phyloP scores from a whole-genome alignment of 1,140 invertebrate genomes.

The Drosophila arizonae region DNA sequence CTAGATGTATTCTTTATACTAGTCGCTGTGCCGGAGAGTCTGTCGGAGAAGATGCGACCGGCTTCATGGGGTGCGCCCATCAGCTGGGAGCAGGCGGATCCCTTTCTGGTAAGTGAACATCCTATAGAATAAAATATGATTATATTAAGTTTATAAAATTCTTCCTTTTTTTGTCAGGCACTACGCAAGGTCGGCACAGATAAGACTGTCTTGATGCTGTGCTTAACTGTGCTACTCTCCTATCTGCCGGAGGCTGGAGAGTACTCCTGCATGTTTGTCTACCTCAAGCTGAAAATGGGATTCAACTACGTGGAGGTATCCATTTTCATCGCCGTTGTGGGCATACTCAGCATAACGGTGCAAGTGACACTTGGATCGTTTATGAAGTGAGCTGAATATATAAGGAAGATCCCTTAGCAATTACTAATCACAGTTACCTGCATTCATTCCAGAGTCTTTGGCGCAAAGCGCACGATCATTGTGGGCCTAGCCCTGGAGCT shows the following conservation, averaged over 20 bases:
- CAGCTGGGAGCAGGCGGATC: constrained; percentile 98
- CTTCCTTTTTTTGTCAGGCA: constrained; percentile 84
- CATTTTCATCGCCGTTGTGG: constrained; percentile 98
- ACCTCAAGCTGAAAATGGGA: constrained; percentile 98
- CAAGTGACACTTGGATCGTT: constrained; percentile 95
- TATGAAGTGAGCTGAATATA: constrained; percentile 85
- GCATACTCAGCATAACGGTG: constrained; percentile 97
- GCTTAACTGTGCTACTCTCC: constrained; percentile 98
- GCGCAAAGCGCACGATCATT: constrained; percentile 98
- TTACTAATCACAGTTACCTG: not conserved
- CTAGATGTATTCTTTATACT: constrained; percentile 99
- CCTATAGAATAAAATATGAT: not conserved
- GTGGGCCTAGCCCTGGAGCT: constrained; percentile 98
- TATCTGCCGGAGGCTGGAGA: constrained; percentile 99
- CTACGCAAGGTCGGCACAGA: constrained; percentile 97
- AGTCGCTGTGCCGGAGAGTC: constrained; percentile 98
- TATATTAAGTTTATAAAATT: not conserved
- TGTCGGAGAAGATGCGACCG: constrained; percentile 95
- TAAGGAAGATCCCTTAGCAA: not conserved
- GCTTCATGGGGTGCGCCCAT: constrained; percentile 91
- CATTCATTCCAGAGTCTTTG: constrained; percentile 84
- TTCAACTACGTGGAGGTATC: constrained; percentile 98
- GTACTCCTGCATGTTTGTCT: constrained; percentile 99
- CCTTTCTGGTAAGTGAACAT: constrained; percentile 90
- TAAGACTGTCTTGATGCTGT: constrained; percentile 97